Percentiles rank a stretch among this genome's conserved stretches.
These are phyloP conservation scores for Potamarius usumacintae DNA, from an alignment of 2,113 vertebrate genomes.

Conservation along the genomic window DNA sequence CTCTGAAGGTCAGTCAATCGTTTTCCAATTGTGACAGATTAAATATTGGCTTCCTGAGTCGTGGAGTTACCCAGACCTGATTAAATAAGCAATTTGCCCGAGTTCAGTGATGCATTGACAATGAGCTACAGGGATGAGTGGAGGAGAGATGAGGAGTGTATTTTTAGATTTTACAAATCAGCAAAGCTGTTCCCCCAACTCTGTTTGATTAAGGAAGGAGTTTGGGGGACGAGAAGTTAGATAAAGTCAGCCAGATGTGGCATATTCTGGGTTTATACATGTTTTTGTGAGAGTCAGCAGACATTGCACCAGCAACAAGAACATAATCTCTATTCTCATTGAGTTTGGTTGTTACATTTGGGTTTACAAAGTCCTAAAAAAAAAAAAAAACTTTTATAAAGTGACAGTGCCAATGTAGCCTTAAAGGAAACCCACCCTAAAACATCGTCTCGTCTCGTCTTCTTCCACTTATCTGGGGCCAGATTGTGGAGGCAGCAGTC, in stretches of 20 bases:
- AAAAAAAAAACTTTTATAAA: neutral
- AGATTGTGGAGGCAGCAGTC: no score
- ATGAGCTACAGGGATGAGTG: neutral
- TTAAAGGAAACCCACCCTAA: neutral
- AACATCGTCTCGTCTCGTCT: no score
- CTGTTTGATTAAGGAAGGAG: neutral
- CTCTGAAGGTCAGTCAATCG: constrained; percentile 4
- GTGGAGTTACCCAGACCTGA: neutral
- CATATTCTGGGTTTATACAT: neutral
- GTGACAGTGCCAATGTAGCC: neutral
- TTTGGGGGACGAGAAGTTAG: no score
- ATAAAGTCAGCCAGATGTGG: neutral
- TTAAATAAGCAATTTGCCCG: constrained; percentile 6
- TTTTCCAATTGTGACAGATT: neutral
- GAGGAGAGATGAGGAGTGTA: neutral
- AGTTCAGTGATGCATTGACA: constrained; percentile 8
- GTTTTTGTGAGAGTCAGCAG: neutral
- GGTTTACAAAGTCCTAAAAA: neutral
- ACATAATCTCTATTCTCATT: neutral
- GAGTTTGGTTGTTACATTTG: neutral
- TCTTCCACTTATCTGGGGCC: no score
- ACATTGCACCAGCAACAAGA: neutral
- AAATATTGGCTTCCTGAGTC: constrained; percentile 15
- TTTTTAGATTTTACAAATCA: constrained; percentile 2
- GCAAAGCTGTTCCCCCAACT: neutral